A percentile compares a stretch with the other conserved stretches of the same genome.
phyloP scores from a whole-genome alignment of 2,797 vertebrate species.

The Myiotriccus ornatus region DNA sequence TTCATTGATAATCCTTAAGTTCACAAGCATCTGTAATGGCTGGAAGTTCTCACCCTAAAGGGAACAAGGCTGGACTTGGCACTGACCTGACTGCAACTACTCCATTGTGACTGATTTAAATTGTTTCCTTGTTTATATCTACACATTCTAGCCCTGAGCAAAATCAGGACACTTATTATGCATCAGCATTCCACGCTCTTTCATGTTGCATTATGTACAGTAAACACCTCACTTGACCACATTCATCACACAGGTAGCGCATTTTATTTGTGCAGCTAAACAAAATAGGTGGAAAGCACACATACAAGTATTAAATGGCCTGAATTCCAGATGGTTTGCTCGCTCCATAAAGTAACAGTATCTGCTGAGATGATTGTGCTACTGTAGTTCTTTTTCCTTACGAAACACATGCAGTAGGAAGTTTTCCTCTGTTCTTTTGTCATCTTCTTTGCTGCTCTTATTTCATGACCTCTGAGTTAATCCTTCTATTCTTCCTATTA shows the following conservation, averaged over 20 bases:
- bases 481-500: conserved; percentile 80
- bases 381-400: background rate
- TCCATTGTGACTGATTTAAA: background rate
- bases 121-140: background rate
- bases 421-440: conserved; percentile 49
- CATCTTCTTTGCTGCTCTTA: conserved; percentile 64
- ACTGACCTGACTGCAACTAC: background rate
- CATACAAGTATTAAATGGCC: background rate
- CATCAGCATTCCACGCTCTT: background rate
- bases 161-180: background rate
- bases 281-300: background rate
- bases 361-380: background rate
- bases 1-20: background rate
- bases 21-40: background rate
- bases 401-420: conserved; percentile 37
- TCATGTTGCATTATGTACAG: background rate
- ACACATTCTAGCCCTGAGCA: background rate
- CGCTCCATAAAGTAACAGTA: conserved; percentile 22
- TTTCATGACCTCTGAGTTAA: conserved; percentile 79
- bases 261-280: conserved; percentile 23
- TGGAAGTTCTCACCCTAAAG: background rate
- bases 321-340: conserved; percentile 23
- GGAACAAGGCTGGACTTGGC: background rate
- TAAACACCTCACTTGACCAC: background rate
- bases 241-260: background rate